Evolutionary conservation across 1,140 invertebrate species (phyloP), one percentile per base, ranked within the genome.

Genomic region (Ganaspis sp.): DNA sequence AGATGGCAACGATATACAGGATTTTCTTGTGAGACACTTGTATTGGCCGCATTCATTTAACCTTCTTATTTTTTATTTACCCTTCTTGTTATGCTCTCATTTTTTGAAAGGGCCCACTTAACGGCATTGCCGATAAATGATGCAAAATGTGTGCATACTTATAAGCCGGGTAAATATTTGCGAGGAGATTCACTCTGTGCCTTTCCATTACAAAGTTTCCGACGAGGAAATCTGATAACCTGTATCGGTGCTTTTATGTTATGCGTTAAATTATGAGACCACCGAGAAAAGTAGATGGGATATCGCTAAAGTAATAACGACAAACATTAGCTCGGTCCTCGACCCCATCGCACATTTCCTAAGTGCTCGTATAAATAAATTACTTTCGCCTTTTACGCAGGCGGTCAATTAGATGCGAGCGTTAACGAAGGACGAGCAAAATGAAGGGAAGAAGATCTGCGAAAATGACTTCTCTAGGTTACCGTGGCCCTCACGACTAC

Each of bases 331-430:
- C 53, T 80, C 9, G 12, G 26, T 72, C 34, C 49, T 64, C 54
- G 23, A 64, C 21, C 23, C 49, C 69, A 26, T n/a, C 4, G 23
- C 19, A 12, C 26, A 58, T 21, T 29, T 73, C 73, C 75, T 72
- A 80, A 82, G 37, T 74, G 75, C 76, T 78, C 76, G 76, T 83
- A 83, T 83, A 85, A 85, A 87, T 86, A 85, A 86, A 86, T 84
- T 85, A 85, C 78, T 78, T 80, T 79, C 37, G 29, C 76, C 72
- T 64, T 85, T 85, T 78, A 81, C 79, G 70, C 75, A 70, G 70
- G 74, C 71, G 49, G 23, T 29, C 26, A 64, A 64, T 64, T 64
- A 64, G 54, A 64, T 29, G 54, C 54, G 26, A 29, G 23, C 54
- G 54, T 29, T 29, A 64, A 64, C 5, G 54, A 64, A 64, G 23